Evolutionary conservation across 2,888 invertebrate species (phyloP).

Genomic region (Nineta flava): DNA sequence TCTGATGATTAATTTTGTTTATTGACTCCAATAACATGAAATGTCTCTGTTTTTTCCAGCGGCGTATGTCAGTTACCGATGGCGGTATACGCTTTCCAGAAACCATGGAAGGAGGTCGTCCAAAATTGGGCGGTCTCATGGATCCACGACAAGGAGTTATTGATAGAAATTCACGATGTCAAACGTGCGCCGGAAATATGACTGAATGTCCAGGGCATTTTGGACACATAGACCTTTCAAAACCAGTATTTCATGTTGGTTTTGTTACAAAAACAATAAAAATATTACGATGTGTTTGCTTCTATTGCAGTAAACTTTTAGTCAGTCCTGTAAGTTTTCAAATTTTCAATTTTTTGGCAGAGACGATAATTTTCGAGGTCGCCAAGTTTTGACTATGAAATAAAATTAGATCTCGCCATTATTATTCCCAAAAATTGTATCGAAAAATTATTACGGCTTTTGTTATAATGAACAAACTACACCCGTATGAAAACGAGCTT

Average conservation of each 20-base stretch:
- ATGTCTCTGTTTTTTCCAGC: slow-evolving; percentile 37
- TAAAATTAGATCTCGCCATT: not conserved
- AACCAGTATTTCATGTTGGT: slow-evolving; percentile 97
- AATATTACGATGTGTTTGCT: slow-evolving; percentile 95
- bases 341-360: slow-evolving; percentile 13
- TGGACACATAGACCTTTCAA: slow-evolving; percentile 94
- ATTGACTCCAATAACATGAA: not conserved
- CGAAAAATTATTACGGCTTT: too few species aligned
- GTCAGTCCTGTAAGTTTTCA: slow-evolving; percentile 72
- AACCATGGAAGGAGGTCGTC: slow-evolving; percentile 96
- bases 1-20: too few species aligned
- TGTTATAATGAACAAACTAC: too few species aligned
- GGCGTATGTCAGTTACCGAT: slow-evolving; percentile 95
- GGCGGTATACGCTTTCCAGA: slow-evolving; percentile 94
- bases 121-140: slow-evolving; percentile 96
- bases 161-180: slow-evolving; percentile 82
- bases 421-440: not conserved
- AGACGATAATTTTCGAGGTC: not conserved
- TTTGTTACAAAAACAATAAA: slow-evolving; percentile 96
- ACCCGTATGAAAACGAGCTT: too few species aligned
- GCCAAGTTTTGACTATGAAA: not conserved
- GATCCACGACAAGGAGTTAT: slow-evolving; percentile 98
- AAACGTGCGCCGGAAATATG: slow-evolving; percentile 95
- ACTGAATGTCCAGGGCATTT: slow-evolving; percentile 99
- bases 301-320: slow-evolving; percentile 93